Percentiles rank a stretch among this genome's conserved stretches.
phyloP scores from a whole-genome alignment of 2,797 vertebrate genomes.

The Pseudochirops cupreus region DNA sequence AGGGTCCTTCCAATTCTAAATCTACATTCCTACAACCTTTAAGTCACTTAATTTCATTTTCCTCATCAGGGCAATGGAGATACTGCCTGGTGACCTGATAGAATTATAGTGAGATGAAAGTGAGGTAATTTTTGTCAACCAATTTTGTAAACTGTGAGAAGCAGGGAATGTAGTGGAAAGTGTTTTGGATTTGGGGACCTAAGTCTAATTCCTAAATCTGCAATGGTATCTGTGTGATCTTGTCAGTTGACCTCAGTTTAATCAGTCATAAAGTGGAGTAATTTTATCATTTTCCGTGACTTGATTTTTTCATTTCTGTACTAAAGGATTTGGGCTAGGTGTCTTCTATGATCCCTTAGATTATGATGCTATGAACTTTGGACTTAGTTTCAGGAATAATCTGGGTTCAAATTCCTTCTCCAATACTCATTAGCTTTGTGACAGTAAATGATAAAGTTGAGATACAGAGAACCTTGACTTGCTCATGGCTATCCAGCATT shows the following conservation, averaged over 20 bases:
- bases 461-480: background rate
- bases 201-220: background rate
- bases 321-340: background rate
- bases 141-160: background rate
- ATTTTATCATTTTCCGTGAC: constrained; percentile 14
- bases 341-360: background rate
- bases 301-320: background rate
- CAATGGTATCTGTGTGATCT: background rate
- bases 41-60: background rate
- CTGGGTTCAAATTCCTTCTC: background rate
- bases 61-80: background rate
- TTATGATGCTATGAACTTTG: background rate
- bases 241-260: background rate
- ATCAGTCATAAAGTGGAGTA: background rate
- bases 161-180: background rate
- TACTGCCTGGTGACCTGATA: background rate
- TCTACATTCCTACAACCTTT: background rate
- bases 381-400: background rate
- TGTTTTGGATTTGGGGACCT: background rate
- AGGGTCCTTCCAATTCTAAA: background rate
- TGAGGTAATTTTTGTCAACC: background rate
- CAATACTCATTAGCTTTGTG: background rate
- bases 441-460: background rate
- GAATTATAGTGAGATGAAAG: background rate
- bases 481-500: background rate